Evolutionary conservation across 2,888 invertebrate genomes (phyloP), one percentile per base, ranked within the genome.

Genomic region (Stomorhina lunata): DNA sequence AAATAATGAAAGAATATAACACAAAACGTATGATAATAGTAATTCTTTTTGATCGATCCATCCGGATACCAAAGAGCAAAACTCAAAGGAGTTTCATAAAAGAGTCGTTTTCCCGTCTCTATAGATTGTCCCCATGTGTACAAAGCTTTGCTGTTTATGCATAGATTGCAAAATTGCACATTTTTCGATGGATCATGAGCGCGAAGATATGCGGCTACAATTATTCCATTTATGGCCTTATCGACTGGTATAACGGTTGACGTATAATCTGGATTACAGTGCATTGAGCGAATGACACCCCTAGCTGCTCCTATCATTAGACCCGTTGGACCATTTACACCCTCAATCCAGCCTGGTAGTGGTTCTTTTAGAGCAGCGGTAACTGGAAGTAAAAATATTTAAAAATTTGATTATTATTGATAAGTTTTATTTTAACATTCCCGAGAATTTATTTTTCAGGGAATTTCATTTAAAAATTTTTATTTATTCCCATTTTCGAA

Each of bases 311-410:
- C 96, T 2, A 96, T 93, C 86, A 97, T 90, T 0, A 96, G 90
- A 0, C 98, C 97, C 1, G 97, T 96, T 0, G 98, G 96, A 0
- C 98, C 98, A 88, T 98, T 97, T 63, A 96, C 92, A 86, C 96
- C 97, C 90, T 98, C 97, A 68, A 98, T 95, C 97, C 97, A 98
- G 9, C 98, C 98, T 0, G 95, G 94, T 81, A 94, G 90, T 0
- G 97, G 97, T 87, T 97, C 96, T 78, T 94, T 93, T 87, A 92
- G 93, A 0, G 95, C 93, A 2, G 97, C 96, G 0, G 95, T 94
- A 40, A 99, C 96, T 96, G 89, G 22, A 76, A 82, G 7, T 40
- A 7, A 32, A 73, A 37, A 15, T 17, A 6, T 37, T 37, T 37
- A 9, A 55, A 29, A 53, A 27, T 12, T 34, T 29, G 20, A 78